Evolutionary conservation across 2,888 invertebrate genomes (phyloP).

Genomic region (Blastobasis lacticolella): DNA sequence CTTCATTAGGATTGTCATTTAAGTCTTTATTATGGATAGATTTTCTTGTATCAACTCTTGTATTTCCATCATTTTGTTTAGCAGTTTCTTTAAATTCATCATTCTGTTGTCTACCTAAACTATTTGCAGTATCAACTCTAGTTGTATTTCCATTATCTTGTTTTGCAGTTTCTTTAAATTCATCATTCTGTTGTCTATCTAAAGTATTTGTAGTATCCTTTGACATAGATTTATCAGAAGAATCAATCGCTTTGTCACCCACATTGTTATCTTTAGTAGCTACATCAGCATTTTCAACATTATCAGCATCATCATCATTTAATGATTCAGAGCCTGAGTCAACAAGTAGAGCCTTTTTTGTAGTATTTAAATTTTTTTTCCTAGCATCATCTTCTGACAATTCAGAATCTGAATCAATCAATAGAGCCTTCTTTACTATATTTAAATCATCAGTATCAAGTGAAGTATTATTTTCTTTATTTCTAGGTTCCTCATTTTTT

Average conservation of each 20-base stretch:
- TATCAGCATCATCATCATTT: background rate
- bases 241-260: too few relatives aligned
- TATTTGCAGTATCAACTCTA: background rate
- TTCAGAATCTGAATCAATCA: conserved; percentile 30
- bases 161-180: background rate
- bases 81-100: background rate
- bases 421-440: conserved; percentile 25
- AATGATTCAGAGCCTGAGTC: too few relatives aligned
- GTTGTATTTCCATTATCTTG: conserved; percentile 1
- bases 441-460: conserved; percentile 8
- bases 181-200: background rate
- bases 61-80: conserved; percentile 1
- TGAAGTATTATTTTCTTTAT: background rate
- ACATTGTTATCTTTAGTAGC: too few relatives aligned
- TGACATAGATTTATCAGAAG: background rate
- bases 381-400: background rate
- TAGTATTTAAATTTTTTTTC: conserved; percentile 3
- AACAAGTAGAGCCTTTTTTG: too few relatives aligned
- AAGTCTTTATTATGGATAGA: background rate
- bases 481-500: conserved; percentile 8
- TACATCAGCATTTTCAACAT: conserved; percentile 8
- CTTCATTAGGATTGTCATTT: background rate
- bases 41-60: too few relatives aligned
- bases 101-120: conserved; percentile 2
- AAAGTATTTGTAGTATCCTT: conserved; percentile 1